Base-by-base conservation (phyloP, 1,140 invertebrate species). In the Holcopasites calliopsidis region DNA sequence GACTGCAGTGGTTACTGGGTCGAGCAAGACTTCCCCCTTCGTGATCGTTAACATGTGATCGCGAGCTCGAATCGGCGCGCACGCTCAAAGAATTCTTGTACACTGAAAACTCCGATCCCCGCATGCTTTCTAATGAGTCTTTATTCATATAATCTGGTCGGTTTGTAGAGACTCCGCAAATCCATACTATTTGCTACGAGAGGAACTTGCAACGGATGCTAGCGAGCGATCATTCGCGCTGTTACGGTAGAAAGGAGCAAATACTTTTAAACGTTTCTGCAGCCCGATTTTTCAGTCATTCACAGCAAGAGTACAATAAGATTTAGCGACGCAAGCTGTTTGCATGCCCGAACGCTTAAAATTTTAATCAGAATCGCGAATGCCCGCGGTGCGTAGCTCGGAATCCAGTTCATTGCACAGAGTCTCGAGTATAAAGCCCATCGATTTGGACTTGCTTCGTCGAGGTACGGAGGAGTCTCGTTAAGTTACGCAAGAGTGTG, bases 21-120 rank as follows among this genome's bases (percentile, higher is more conserved):
- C 2, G 28, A 3, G 18, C 28, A 33, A 55, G 16, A 10, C 28
- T 21, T 18, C 7, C 54, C 13, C 21, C n/a, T 58, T 58, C 10
- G 55, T 3, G n/a, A 13, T 16, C 55, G n/a, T 58, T 16, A 38
- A 58, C 57, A 23, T 33, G 13, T 16, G 57, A 11, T 23, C 1
- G 6, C 13, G 8, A 3, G 11, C 10, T 8, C 1, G 16, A 7
- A 18, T 18, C 4, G 18, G 7, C 26, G 54, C 54, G 54, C 31
- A 16, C 11, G 11, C 28, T 3, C 26, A 58, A 69, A 57, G 28
- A 47, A 44, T 44, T 23, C n/a, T 10, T 13, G n/a, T 5, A 38
- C 18, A 49, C 40, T 38, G 35, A 64, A 71, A 71, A 21, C 57
- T 18, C 13, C 11, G 42, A 49, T 71, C n/a, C n/a, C 28, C 55